Conservation (phyloP, 1,140 invertebrate species). For the Phthorimaea operculella region DNA sequence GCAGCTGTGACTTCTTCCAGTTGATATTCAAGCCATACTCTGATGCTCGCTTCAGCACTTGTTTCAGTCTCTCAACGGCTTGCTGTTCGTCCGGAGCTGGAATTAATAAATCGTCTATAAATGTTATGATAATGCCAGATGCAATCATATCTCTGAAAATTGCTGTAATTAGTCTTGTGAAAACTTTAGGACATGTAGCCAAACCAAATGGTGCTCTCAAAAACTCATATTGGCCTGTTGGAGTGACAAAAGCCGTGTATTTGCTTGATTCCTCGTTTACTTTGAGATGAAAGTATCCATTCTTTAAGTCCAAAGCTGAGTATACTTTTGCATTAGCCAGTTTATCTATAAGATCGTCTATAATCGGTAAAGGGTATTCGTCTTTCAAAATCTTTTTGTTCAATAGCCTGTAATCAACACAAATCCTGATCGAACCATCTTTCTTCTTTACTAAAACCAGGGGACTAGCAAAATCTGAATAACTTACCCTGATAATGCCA, state of each 20-base stretch:
- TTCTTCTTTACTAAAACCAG: too few relatives aligned
- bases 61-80: constrained; percentile 16
- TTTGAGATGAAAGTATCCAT: too few relatives aligned
- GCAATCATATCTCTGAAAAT: constrained; percentile 1
- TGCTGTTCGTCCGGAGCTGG: not conserved
- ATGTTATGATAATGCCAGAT: not conserved
- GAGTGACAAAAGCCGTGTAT: too few relatives aligned
- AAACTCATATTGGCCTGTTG: too few relatives aligned
- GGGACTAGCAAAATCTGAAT: too few relatives aligned
- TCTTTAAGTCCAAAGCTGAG: too few relatives aligned
- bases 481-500: too few relatives aligned
- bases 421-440: too few relatives aligned
- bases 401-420: too few relatives aligned
- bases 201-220: too few relatives aligned
- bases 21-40: constrained; percentile 44
- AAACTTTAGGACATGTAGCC: constrained; percentile 2
- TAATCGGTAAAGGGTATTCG: not conserved
- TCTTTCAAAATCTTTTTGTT: not conserved
- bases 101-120: constrained; percentile 7
- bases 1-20: constrained; percentile 44
- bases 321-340: too few relatives aligned
- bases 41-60: constrained; percentile 24
- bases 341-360: not conserved
- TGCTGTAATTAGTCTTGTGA: not conserved
- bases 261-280: too few relatives aligned